Evolutionary conservation across 2,113 vertebrate species (phyloP).

Genomic region (Thamnophis sirtalis): DNA sequence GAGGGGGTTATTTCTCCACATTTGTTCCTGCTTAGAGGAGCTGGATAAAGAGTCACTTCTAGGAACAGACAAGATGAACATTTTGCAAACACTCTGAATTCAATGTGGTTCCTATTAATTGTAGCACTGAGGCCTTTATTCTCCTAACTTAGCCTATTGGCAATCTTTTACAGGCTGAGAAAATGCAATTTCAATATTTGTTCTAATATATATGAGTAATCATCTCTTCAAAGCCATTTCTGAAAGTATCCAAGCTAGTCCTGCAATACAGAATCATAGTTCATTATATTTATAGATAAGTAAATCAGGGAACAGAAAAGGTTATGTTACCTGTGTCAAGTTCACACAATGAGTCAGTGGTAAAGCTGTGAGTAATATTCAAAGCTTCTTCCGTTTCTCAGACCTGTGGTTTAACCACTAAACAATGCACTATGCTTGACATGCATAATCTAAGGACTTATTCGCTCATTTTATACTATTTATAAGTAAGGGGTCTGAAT

Average conservation of each 20-base stretch:
- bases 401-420: conserved; percentile 27
- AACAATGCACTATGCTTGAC: conserved; percentile 4
- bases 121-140: background rate
- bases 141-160: background rate
- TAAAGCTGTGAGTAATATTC: conserved; percentile 11
- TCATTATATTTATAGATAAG: background rate
- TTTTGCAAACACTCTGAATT: background rate
- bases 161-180: background rate
- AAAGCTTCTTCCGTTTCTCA: background rate
- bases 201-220: background rate
- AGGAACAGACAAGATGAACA: background rate
- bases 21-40: background rate
- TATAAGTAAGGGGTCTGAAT: background rate
- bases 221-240: background rate
- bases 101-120: background rate
- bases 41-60: background rate
- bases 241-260: background rate
- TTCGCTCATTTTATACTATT: conserved; percentile 3
- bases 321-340: conserved; percentile 7
- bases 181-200: no score
- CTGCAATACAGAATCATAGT: background rate
- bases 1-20: background rate
- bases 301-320: background rate
- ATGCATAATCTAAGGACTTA: conserved; percentile 10
- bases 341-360: conserved; percentile 4